phyloP scores from a whole-genome alignment of 2,888 invertebrate species.

The Drosophila prostipennis region DNA sequence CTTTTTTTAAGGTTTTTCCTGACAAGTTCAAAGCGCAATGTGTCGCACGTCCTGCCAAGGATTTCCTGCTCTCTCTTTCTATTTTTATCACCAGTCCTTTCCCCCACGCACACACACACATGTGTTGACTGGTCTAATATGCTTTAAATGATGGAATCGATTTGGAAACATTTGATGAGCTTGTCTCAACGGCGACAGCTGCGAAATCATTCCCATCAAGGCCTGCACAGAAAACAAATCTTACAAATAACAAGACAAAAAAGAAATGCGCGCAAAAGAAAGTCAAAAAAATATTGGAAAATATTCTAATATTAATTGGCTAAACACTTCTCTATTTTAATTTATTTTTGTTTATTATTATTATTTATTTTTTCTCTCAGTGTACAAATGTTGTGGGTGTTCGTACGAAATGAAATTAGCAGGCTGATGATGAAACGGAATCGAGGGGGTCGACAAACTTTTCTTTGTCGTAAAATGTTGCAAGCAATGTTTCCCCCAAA shows the following conservation, averaged over 20 bases:
- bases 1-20: constrained; percentile 6
- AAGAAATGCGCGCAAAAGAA: too few relatives aligned
- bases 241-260: too few relatives aligned
- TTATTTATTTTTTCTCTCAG: neutral
- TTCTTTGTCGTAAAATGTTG: constrained; percentile 35
- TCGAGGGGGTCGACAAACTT: constrained; percentile 14
- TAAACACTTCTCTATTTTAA: too few relatives aligned
- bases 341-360: neutral
- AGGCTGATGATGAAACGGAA: neutral
- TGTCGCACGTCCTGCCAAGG: constrained; percentile 47
- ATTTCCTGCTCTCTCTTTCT: neutral
- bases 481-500: constrained; percentile 22
- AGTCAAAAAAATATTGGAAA: too few relatives aligned
- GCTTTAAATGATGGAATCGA: constrained; percentile 55
- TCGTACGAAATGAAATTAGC: constrained; percentile 42
- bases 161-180: constrained; percentile 53
- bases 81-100: constrained; percentile 2
- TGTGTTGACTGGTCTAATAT: constrained; percentile 44
- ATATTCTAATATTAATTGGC: too few relatives aligned
- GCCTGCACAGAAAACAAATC: constrained; percentile 1
- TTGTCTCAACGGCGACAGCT: constrained; percentile 40
- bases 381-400: constrained; percentile 23
- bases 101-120: constrained; percentile 13
- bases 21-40: constrained; percentile 49
- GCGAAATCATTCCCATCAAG: constrained; percentile 24